These are phyloP conservation scores for Polyodon spathula DNA, from an alignment of 2,113 vertebrate genomes.

Conservation along the genomic window DNA sequence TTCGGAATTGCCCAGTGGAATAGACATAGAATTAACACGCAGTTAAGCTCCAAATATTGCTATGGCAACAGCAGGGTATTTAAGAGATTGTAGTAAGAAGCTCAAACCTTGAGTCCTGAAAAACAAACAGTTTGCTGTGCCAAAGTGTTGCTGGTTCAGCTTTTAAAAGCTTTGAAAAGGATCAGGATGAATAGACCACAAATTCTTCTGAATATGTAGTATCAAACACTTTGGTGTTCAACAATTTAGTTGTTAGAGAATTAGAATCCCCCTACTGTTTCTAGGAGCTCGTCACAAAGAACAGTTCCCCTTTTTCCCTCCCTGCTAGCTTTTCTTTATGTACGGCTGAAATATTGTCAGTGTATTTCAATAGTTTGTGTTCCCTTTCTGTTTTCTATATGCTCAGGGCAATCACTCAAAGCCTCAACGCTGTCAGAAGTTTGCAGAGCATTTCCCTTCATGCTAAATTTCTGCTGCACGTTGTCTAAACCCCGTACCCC, in stretches of 20 bases:
- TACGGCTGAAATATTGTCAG: background rate
- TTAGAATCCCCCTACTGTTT: constrained; percentile 6
- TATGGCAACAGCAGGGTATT: constrained; percentile 26
- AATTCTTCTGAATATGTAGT: constrained; percentile 11
- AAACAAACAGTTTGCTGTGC: constrained; percentile 26
- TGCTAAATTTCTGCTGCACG: too few relatives aligned
- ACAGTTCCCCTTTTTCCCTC: background rate
- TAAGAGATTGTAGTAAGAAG: constrained; percentile 14
- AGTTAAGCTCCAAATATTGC: constrained; percentile 7
- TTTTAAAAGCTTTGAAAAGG: constrained; percentile 18
- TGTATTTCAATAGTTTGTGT: constrained; percentile 1
- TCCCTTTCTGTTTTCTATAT: background rate
- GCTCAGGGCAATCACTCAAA: background rate
- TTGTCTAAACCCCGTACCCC: too few relatives aligned
- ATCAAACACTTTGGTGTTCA: constrained; percentile 13
- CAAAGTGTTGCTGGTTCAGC: constrained; percentile 16
- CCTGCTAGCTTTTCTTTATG: constrained; percentile 2
- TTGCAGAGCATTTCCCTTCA: too few relatives aligned
- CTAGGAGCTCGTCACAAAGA: background rate
- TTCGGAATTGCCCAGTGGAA: constrained; percentile 16
- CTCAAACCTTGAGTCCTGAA: constrained; percentile 29
- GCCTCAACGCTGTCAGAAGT: background rate
- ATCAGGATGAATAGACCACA: constrained; percentile 11
- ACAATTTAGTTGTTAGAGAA: constrained; percentile 7
- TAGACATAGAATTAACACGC: constrained; percentile 18